A percentile compares a stretch with the other conserved stretches of the same genome.
Conservation (phyloP, 2,113 vertebrate genomes). For the Hydrolagus affinis region DNA sequence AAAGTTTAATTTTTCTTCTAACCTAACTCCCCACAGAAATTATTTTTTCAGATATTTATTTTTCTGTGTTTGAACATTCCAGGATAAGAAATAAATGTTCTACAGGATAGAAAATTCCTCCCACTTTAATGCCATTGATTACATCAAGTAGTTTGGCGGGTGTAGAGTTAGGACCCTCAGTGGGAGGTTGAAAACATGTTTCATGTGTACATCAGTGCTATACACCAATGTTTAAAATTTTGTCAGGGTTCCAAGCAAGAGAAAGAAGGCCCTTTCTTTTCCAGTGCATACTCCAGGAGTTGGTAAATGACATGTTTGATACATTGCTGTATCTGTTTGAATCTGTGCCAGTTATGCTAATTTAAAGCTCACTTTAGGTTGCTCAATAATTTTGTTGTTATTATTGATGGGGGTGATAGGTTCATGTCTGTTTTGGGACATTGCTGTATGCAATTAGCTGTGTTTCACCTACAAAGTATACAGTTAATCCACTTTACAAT, state of each 20-base stretch:
- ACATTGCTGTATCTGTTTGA: neutral
- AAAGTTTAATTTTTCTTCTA: neutral
- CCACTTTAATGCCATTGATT: neutral
- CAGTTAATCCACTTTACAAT: no score
- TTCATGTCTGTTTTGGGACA: no score
- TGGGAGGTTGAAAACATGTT: neutral
- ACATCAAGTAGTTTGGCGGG: neutral
- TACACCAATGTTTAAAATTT: no score
- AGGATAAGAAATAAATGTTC: neutral
- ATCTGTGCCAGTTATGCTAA: neutral
- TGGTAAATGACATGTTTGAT: neutral
- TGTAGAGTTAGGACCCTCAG: neutral
- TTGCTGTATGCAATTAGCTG: no score
- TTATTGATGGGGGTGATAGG: no score
- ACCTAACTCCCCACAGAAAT: neutral
- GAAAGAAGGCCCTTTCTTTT: no score
- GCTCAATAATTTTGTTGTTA: no score
- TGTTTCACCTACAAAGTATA: no score
- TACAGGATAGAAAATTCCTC: neutral
- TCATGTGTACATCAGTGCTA: no score
- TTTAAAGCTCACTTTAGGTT: constrained; percentile 21
- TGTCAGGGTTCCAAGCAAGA: no score
- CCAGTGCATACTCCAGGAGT: neutral
- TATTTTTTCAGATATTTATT: neutral
- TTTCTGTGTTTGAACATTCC: neutral